Conservation (phyloP, 2,113 vertebrate genomes). For the Recurvirostra avosetta region DNA sequence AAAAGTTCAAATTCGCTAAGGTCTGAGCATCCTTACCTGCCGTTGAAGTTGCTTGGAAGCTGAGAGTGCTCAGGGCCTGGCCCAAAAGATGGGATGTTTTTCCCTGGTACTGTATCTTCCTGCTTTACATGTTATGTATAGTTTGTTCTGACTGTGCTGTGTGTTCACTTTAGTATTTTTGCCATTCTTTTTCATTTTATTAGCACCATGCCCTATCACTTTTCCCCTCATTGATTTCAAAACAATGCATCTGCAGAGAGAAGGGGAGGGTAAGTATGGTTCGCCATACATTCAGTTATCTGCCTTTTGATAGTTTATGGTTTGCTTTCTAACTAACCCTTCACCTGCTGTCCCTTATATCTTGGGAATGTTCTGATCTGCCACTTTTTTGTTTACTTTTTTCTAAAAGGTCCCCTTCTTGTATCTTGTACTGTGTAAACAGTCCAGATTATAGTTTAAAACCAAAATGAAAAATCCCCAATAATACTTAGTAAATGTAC, state of each 20-base stretch:
- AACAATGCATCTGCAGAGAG: constrained; percentile 98
- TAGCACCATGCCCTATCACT: constrained; percentile 91
- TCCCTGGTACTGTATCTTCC: constrained; percentile 70
- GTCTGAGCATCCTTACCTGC: constrained; percentile 49
- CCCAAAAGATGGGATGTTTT: constrained; percentile 61
- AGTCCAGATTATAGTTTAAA: constrained; percentile 12
- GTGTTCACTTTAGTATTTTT: constrained; percentile 88
- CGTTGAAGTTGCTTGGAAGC: not conserved
- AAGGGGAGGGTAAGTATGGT: constrained; percentile 93
- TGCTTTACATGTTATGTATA: constrained; percentile 81
- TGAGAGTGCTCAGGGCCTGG: constrained; percentile 51
- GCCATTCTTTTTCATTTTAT: constrained; percentile 85
- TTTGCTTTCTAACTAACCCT: constrained; percentile 76
- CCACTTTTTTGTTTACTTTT: not conserved
- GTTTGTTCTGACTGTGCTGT: constrained; percentile 81
- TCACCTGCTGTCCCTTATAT: constrained; percentile 76
- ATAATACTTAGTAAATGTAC: not conserved
- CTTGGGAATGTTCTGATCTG: constrained; percentile 59
- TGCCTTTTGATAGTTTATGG: constrained; percentile 71
- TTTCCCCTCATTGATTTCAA: constrained; percentile 98
- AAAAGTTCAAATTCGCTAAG: not conserved
- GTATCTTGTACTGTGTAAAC: constrained; percentile 47
- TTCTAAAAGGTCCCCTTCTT: not conserved
- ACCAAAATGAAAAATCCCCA: not conserved
- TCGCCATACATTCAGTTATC: constrained; percentile 76